These are phyloP conservation scores for Hoplodrina ambigua DNA, from an alignment of 2,888 invertebrate species.

Conservation along the genomic window DNA sequence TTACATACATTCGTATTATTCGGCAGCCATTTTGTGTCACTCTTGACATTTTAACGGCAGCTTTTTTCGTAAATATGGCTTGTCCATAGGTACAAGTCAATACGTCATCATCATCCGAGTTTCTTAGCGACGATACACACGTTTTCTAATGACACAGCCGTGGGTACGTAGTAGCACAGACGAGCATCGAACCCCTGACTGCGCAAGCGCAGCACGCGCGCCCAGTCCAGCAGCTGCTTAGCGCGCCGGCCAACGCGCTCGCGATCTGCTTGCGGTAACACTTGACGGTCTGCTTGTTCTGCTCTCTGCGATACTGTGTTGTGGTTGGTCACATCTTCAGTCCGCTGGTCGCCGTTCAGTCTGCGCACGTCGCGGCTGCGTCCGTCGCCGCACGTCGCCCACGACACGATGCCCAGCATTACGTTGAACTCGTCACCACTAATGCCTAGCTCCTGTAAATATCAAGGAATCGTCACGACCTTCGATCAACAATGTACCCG, in stretches of 20 bases:
- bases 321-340: not conserved
- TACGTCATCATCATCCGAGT: slow-evolving; percentile 14
- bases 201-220: slow-evolving; percentile 92
- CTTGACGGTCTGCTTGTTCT: not conserved
- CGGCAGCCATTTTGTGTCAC: too few relatives aligned
- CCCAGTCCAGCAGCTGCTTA: slow-evolving; percentile 95
- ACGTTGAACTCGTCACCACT: slow-evolving; percentile 92
- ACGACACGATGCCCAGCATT: slow-evolving; percentile 95
- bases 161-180: slow-evolving; percentile 92
- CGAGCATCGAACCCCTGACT: slow-evolving; percentile 90
- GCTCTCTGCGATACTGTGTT: not conserved
- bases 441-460: slow-evolving; percentile 89
- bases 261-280: slow-evolving; percentile 47
- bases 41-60: too few relatives aligned
- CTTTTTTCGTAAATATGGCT: too few relatives aligned
- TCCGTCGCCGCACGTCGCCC: slow-evolving; percentile 96
- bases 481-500: too few relatives aligned
- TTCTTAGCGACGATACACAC: slow-evolving; percentile 92
- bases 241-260: slow-evolving; percentile 92
- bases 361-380: slow-evolving; percentile 86
- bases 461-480: not conserved
- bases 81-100: not conserved
- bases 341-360: too few relatives aligned
- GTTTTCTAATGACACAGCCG: slow-evolving; percentile 94
- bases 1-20: too few relatives aligned